These are phyloP conservation scores for Potamilus streckersoni DNA, from an alignment of 1,140 invertebrate species.

Conservation along the genomic window DNA sequence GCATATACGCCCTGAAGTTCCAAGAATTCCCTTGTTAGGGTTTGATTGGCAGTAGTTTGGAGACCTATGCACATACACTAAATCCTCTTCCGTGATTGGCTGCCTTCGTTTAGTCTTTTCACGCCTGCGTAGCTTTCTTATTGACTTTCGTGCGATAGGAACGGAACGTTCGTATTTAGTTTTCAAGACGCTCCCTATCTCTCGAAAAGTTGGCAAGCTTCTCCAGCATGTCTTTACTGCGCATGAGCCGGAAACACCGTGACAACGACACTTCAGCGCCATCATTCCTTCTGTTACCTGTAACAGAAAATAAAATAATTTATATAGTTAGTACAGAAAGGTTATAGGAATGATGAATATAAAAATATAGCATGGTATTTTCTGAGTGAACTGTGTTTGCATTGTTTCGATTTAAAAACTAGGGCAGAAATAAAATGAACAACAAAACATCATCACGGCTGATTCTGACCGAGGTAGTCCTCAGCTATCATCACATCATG, in stretches of 20 bases:
- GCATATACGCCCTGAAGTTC: slow-evolving; percentile 74
- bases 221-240: slow-evolving; percentile 96
- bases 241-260: slow-evolving; percentile 96
- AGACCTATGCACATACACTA: slow-evolving; percentile 76
- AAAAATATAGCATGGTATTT: too few relatives aligned
- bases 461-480: too few relatives aligned
- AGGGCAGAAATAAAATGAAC: neutral
- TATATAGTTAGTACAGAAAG: too few relatives aligned
- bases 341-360: too few relatives aligned
- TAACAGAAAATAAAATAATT: slow-evolving; percentile 14
- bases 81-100: slow-evolving; percentile 72
- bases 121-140: slow-evolving; percentile 47
- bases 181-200: slow-evolving; percentile 84
- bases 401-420: neutral
- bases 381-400: too few relatives aligned
- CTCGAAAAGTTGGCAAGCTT: slow-evolving; percentile 84
- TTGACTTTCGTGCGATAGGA: slow-evolving; percentile 75
- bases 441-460: neutral
- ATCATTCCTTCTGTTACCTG: slow-evolving; percentile 70
- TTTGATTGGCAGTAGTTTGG: slow-evolving; percentile 78
- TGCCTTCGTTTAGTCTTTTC: slow-evolving; percentile 47
- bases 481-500: too few relatives aligned
- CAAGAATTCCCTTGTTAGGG: slow-evolving; percentile 73
- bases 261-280: slow-evolving; percentile 79
- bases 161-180: slow-evolving; percentile 85